These are phyloP conservation scores for Malurus elegans DNA, from an alignment of 2,113 vertebrate species.

Conservation along the genomic window DNA sequence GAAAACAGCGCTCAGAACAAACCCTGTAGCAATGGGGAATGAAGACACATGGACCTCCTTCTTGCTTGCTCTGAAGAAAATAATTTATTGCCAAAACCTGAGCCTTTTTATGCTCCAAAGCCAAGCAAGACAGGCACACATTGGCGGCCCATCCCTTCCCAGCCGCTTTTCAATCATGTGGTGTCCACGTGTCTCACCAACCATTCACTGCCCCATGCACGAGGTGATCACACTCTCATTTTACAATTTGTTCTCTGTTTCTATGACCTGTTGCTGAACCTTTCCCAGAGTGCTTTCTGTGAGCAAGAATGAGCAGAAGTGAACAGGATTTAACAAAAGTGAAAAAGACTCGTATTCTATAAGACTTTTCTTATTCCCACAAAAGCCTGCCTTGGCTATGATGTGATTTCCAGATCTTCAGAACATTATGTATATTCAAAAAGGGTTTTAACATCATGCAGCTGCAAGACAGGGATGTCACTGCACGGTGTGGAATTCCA, in stretches of 20 bases:
- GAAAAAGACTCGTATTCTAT: too few species aligned
- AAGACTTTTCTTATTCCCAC: too few species aligned
- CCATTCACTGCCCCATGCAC: background rate
- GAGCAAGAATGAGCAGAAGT: background rate
- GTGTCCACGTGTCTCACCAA: fast-evolving
- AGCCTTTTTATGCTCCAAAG: background rate
- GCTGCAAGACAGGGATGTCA: too few species aligned
- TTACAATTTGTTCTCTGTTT: background rate
- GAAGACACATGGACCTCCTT: background rate
- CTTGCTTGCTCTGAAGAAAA: background rate
- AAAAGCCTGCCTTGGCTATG: too few species aligned
- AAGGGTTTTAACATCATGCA: too few species aligned
- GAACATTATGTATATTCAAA: too few species aligned
- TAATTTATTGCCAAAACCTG: background rate
- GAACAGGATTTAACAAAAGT: background rate
- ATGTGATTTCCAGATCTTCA: too few species aligned
- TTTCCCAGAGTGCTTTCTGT: background rate
- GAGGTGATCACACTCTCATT: background rate
- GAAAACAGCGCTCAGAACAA: background rate
- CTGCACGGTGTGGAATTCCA: too few species aligned
- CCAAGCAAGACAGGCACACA: background rate
- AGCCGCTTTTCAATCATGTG: too few species aligned
- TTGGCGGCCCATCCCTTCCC: background rate
- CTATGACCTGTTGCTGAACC: too few species aligned
- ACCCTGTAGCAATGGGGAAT: background rate